phyloP scores from a whole-genome alignment of 2,797 vertebrate genomes.

The Lophius americanus region DNA sequence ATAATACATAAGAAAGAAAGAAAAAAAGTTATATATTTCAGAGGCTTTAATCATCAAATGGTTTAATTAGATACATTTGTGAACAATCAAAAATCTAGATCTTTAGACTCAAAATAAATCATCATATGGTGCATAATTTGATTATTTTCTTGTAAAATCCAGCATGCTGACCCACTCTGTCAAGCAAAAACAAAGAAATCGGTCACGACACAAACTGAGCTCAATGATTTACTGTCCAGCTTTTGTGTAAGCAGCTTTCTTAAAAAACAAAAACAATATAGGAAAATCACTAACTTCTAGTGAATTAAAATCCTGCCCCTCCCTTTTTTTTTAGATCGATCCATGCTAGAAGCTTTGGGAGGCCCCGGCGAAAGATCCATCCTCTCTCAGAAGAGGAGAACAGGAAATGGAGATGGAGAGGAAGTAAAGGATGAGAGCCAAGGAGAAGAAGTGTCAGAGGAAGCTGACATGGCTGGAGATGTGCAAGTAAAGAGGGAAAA shows the following conservation, averaged over 20 bases:
- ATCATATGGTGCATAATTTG: neutral
- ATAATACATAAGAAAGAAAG: too few species aligned
- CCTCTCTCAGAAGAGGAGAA: conserved; percentile 59
- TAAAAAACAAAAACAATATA: neutral
- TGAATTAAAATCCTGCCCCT: conserved; percentile 34
- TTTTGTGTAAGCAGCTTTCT: conserved; percentile 14
- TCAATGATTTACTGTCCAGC: conserved; percentile 8
- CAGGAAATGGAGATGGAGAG: conserved; percentile 33
- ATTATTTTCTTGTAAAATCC: neutral
- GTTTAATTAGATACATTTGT: neutral
- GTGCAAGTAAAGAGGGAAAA: conserved; percentile 40
- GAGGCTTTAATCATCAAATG: neutral
- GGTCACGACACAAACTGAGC: neutral
- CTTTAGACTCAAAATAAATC: neutral
- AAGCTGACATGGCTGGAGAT: conserved; percentile 33
- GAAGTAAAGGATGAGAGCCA: conserved; percentile 36
- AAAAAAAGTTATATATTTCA: neutral
- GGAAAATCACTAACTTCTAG: conserved; percentile 58
- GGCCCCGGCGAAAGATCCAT: conserved; percentile 73
- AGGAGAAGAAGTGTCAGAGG: conserved; percentile 55
- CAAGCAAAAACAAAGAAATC: neutral
- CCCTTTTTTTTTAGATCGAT: conserved; percentile 71
- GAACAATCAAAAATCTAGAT: neutral
- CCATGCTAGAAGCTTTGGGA: conserved; percentile 77
- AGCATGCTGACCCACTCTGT: neutral